A percentile compares a stretch with the other conserved stretches of the same genome.
Conservation (phyloP, 2,113 vertebrate genomes). For the Strix uralensis region DNA sequence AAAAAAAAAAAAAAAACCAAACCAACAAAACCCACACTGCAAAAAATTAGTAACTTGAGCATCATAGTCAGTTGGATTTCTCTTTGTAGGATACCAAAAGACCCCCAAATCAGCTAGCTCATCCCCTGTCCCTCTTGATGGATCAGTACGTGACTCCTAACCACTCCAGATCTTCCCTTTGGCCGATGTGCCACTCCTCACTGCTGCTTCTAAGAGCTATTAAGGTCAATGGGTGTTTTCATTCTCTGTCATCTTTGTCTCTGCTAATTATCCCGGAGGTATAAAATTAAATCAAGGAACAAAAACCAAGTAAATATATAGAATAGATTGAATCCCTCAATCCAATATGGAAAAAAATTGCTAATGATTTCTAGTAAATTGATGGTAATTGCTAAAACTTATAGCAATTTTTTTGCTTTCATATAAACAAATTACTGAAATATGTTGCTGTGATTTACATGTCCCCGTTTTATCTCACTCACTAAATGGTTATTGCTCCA, state of each 20-base stretch:
- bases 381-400: conserved; percentile 20
- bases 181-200: not conserved
- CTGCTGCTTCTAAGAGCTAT: not conserved
- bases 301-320: not conserved
- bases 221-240: not conserved
- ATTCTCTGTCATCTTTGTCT: not conserved
- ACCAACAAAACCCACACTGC: too few species aligned
- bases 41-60: not conserved
- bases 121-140: not conserved
- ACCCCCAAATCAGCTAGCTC: not conserved
- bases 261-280: not conserved
- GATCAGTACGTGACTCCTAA: not conserved
- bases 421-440: conserved; percentile 45
- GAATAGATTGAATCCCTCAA: not conserved
- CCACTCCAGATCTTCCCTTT: not conserved
- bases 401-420: conserved; percentile 23
- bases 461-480: conserved; percentile 28
- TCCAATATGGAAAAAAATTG: not conserved
- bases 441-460: conserved; percentile 46
- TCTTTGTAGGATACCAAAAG: not conserved
- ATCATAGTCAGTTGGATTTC: not conserved
- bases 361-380: conserved; percentile 19
- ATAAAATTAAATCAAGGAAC: not conserved
- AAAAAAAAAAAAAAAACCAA: not conserved
- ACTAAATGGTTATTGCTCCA: not conserved